Percentiles rank a stretch among this genome's conserved stretches.
These are phyloP conservation scores for Isichthys henryi DNA, from an alignment of 2,113 vertebrate genomes.

Conservation along the genomic window DNA sequence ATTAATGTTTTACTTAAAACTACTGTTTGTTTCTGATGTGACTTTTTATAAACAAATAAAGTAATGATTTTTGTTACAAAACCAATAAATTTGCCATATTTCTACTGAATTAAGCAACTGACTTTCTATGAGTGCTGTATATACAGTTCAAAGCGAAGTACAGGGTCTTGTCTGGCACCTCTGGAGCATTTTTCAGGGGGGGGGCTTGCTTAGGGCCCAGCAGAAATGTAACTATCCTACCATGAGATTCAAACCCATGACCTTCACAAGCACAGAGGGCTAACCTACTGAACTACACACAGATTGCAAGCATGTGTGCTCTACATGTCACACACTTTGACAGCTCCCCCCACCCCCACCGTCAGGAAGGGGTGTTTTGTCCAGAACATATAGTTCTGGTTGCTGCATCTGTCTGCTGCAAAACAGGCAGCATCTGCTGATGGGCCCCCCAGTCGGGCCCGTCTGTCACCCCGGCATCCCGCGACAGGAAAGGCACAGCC, in stretches of 20 bases:
- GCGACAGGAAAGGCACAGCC: background rate
- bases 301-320: background rate
- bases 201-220: background rate
- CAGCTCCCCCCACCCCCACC: background rate
- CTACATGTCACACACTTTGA: background rate
- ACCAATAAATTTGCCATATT: background rate
- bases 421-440: slow-evolving; percentile 15
- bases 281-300: background rate
- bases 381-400: background rate
- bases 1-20: background rate
- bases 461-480: background rate
- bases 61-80: background rate
- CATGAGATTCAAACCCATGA: background rate
- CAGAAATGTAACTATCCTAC: background rate
- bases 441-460: background rate
- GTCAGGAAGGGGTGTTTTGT: background rate
- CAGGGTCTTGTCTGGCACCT: background rate
- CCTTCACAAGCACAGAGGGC: background rate
- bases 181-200: background rate
- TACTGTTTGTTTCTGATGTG: background rate
- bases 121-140: background rate
- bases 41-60: background rate
- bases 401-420: background rate
- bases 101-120: background rate
- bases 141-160: background rate